phyloP scores from a whole-genome alignment of 1,140 invertebrate genomes.

The Atta cephalotes region DNA sequence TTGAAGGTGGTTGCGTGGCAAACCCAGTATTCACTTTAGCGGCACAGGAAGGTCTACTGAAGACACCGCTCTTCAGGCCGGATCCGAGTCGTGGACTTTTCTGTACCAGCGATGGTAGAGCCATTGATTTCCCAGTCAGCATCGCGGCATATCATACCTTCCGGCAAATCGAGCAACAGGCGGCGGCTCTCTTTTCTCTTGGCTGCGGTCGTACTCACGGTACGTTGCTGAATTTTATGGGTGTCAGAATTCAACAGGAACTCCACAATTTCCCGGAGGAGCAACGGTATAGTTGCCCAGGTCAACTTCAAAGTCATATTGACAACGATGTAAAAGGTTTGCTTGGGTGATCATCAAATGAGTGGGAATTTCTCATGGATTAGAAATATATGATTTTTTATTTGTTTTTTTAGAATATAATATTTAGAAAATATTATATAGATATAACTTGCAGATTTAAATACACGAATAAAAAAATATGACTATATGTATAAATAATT shows the following conservation, averaged over 20 bases:
- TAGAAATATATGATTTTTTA: background rate
- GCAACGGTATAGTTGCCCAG: conserved; percentile 84
- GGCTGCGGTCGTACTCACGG: conserved; percentile 88
- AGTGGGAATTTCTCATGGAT: background rate
- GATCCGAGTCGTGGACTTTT: conserved; percentile 87
- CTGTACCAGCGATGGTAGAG: conserved; percentile 89
- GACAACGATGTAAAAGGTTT: conserved; percentile 61
- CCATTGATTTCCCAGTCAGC: conserved; percentile 88
- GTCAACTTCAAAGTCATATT: conserved; percentile 59
- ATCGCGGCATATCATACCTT: conserved; percentile 89
- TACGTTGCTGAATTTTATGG: conserved; percentile 88
- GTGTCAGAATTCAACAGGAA: conserved; percentile 89
- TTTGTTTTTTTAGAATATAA: background rate
- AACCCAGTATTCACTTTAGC: conserved; percentile 90
- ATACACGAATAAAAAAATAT: background rate
- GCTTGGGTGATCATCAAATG: background rate
- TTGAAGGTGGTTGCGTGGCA: conserved; percentile 88
- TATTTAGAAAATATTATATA: background rate
- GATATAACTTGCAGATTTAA: background rate
- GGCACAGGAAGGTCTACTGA: conserved; percentile 88
- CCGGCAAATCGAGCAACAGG: conserved; percentile 89
- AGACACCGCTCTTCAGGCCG: conserved; percentile 84
- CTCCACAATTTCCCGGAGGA: conserved; percentile 89
- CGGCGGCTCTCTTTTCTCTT: conserved; percentile 87
- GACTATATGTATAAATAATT: background rate